Evolutionary conservation across 2,888 invertebrate species (phyloP).

Genomic region (Rhabditoides inermis): DNA sequence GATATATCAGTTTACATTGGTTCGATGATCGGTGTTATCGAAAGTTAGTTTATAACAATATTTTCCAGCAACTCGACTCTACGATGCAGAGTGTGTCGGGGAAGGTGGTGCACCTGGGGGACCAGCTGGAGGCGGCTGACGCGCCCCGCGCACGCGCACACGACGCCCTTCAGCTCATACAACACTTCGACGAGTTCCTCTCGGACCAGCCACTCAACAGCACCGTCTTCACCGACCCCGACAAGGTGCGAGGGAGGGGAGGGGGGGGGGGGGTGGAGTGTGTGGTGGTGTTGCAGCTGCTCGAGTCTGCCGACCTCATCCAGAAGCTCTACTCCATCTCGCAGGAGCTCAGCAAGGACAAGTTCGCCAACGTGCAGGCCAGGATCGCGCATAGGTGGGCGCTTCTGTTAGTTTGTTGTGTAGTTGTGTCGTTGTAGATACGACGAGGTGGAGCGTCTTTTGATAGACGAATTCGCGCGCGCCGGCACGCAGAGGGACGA

Average conservation of each 20-base stretch:
- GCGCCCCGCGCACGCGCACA: conserved; percentile 71
- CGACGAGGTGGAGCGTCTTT: conserved; percentile 56
- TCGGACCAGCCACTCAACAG: conserved; percentile 75
- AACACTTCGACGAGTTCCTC: conserved; percentile 82
- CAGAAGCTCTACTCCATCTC: conserved; percentile 90
- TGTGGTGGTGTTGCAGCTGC: conserved; percentile 61
- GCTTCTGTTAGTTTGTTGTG: too few relatives aligned
- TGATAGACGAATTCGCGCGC: conserved; percentile 86
- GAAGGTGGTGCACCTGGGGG: conserved; percentile 93
- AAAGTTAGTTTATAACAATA: too few relatives aligned
- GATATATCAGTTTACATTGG: not conserved
- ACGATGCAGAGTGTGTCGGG: conserved; percentile 93
- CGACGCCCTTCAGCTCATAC: conserved; percentile 84
- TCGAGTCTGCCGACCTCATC: conserved; percentile 91
- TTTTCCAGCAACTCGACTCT: conserved; percentile 78
- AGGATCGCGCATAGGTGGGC: conserved; percentile 38
- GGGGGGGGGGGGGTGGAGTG: too few relatives aligned
- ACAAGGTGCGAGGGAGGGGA: too few relatives aligned
- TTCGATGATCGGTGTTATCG: not conserved
- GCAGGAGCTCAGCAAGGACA: conserved; percentile 64
- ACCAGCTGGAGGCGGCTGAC: conserved; percentile 76
- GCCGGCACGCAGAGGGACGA: conserved; percentile 79
- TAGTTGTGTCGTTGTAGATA: conserved; percentile 42
- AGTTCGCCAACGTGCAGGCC: conserved; percentile 43
- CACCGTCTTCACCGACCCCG: conserved; percentile 76